Conservation (phyloP, 2,797 vertebrate genomes). For the Telmatherina bonti region DNA sequence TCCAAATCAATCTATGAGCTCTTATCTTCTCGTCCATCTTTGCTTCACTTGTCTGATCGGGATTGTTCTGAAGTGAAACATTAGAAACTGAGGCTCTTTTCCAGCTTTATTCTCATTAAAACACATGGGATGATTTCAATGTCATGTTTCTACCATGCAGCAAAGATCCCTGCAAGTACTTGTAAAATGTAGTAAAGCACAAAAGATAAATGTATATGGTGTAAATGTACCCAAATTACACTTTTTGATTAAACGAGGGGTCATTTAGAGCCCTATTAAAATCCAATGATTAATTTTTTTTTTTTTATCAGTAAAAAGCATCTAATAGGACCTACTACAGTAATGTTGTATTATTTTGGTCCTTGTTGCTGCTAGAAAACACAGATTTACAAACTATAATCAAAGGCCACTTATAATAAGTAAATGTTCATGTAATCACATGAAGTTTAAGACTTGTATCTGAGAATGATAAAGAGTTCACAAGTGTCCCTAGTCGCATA, state of each 20-base stretch:
- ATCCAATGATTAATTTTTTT: neutral
- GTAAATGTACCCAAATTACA: too few species aligned
- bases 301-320: neutral
- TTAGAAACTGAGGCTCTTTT: neutral
- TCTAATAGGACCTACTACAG: too few species aligned
- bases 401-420: too few species aligned
- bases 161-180: neutral
- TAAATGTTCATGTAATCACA: conserved; percentile 44
- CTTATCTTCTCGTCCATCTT: conserved; percentile 7
- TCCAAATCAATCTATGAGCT: conserved; percentile 24
- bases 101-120: neutral
- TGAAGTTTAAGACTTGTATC: conserved; percentile 18
- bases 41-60: conserved; percentile 7
- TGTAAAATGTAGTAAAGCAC: too few species aligned
- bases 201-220: too few species aligned
- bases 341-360: neutral
- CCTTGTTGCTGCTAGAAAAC: neutral
- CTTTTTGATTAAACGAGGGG: neutral
- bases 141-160: neutral
- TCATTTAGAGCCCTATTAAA: neutral
- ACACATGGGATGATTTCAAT: too few species aligned
- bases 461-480: conserved; percentile 23
- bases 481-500: conserved; percentile 50
- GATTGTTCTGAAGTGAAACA: neutral
- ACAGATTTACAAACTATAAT: neutral